Conservation (phyloP, 1,140 invertebrate genomes). For the Cardiocondyla obscurior region DNA sequence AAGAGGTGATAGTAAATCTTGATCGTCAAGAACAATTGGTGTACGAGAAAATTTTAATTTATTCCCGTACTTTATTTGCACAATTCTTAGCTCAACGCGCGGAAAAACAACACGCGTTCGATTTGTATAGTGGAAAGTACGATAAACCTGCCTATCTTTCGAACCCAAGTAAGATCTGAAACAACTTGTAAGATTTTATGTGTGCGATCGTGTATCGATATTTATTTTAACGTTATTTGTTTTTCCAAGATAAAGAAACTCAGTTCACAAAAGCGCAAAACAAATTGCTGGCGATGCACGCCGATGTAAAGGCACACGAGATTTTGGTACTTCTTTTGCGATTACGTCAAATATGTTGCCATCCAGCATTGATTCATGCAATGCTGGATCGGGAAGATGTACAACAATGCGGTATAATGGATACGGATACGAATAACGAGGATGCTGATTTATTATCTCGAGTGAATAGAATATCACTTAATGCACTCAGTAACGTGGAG, state of each 20-base stretch:
- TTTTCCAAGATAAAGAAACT: constrained; percentile 68
- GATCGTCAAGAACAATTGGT: constrained; percentile 89
- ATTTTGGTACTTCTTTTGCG: constrained; percentile 93
- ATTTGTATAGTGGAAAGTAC: constrained; percentile 70
- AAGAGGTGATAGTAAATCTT: constrained; percentile 86
- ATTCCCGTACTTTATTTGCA: constrained; percentile 89
- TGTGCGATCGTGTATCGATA: background rate
- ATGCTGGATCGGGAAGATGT: constrained; percentile 85
- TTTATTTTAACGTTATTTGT: background rate
- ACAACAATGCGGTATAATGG: constrained; percentile 71
- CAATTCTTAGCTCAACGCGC: constrained; percentile 90
- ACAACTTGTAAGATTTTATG: background rate
- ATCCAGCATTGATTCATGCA: constrained; percentile 91
- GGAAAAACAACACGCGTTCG: constrained; percentile 85
- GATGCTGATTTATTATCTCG: constrained; percentile 86
- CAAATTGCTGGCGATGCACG: constrained; percentile 75
- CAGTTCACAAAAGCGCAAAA: constrained; percentile 81
- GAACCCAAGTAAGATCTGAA: constrained; percentile 59
- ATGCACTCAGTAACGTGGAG: constrained; percentile 78
- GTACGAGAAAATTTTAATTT: constrained; percentile 90
- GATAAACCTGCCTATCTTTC: constrained; percentile 56
- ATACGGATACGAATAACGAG: constrained; percentile 69
- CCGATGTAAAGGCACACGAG: constrained; percentile 88
- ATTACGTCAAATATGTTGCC: constrained; percentile 94
- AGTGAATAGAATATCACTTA: constrained; percentile 79